phyloP scores from a whole-genome alignment of 2,797 vertebrate species.

The Tenualosa ilisha region DNA sequence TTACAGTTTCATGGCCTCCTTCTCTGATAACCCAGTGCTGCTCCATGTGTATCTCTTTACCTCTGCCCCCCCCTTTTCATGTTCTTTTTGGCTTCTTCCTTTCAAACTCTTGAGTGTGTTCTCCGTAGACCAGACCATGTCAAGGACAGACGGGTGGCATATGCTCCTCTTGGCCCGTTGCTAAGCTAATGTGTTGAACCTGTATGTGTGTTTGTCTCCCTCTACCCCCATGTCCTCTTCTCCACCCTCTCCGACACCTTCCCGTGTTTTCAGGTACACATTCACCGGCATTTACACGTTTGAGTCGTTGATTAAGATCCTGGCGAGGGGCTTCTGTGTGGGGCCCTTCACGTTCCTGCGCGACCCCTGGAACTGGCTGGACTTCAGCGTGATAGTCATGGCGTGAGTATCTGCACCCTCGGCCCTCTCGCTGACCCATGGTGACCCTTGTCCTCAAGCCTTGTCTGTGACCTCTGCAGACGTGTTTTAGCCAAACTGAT shows the following conservation, averaged over 20 bases:
- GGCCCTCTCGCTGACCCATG: neutral
- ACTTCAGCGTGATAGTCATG: slow-evolving; percentile 97
- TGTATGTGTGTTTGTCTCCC: slow-evolving; percentile 33
- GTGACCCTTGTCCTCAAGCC: slow-evolving; percentile 23
- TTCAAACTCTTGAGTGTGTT: slow-evolving; percentile 25
- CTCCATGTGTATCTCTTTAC: neutral
- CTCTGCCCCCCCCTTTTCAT: neutral
- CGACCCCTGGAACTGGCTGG: slow-evolving; percentile 98
- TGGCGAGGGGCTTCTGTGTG: slow-evolving; percentile 94
- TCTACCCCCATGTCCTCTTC: neutral
- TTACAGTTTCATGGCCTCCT: slow-evolving; percentile 33
- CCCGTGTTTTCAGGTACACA: slow-evolving; percentile 63
- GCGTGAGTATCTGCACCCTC: slow-evolving; percentile 82
- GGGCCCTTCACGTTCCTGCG: slow-evolving; percentile 95
- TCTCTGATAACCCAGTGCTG: neutral
- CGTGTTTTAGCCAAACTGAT: neutral
- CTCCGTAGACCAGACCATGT: slow-evolving; percentile 33
- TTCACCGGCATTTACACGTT: slow-evolving; percentile 98
- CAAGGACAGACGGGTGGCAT: slow-evolving; percentile 10
- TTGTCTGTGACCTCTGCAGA: neutral
- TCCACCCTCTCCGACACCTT: neutral
- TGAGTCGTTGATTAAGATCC: slow-evolving; percentile 95
- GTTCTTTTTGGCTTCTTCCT: slow-evolving; percentile 11
- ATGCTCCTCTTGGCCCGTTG: neutral
- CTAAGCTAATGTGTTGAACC: slow-evolving; percentile 45